Base-by-base conservation (phyloP, 2,888 invertebrate genomes). In the Drosophila greeni region DNA sequence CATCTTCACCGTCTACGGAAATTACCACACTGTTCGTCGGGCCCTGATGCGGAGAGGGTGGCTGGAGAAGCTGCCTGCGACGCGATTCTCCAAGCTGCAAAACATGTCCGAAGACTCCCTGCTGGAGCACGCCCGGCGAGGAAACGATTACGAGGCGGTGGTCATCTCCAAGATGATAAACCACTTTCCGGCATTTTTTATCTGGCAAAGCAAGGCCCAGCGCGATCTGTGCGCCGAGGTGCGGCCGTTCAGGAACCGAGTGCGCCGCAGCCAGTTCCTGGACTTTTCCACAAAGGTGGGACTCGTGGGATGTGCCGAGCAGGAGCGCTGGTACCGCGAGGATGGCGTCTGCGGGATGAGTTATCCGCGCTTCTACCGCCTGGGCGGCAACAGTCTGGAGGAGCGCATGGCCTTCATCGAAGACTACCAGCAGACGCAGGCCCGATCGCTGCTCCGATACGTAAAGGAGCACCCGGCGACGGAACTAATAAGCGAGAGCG, bases 341-440 rank as follows among this genome's bases (percentile, higher is more conserved):
- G 77, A 85, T 9, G 86, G 85, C 5, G 72, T 86, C 3, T 77
- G 85, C 23, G 84, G 85, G 76, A 92, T 94, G 37, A 91, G 91
- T 57, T 92, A 92, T 83, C 96, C 96, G 0, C 91, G 95, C 5
- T 93, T 94, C 54, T 87, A 86, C 75, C 80, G 84, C 0, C 56
- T 88, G 20, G 75, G 75, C 14, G 70, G 62, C 12, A 82, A 75
- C 31, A 75, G 70, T n/a, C 48, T 67, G 29, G 87, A 88, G 45
- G 88, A 88, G 14, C 84, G 83, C 20, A 47, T 68, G 12, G 78
- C 76, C 2, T 88, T 88, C 33, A 80, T 79, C 14, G 73, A 85
- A 11, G 96, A 97, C 86, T 97, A 92, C 85, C 92, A 93, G 84
- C 89, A 93, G 54, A 95, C 95, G 3, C 94, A 95, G 4, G 95